These are phyloP conservation scores for Amaurobius ferox DNA, from an alignment of 2,888 invertebrate species.

Conservation along the genomic window DNA sequence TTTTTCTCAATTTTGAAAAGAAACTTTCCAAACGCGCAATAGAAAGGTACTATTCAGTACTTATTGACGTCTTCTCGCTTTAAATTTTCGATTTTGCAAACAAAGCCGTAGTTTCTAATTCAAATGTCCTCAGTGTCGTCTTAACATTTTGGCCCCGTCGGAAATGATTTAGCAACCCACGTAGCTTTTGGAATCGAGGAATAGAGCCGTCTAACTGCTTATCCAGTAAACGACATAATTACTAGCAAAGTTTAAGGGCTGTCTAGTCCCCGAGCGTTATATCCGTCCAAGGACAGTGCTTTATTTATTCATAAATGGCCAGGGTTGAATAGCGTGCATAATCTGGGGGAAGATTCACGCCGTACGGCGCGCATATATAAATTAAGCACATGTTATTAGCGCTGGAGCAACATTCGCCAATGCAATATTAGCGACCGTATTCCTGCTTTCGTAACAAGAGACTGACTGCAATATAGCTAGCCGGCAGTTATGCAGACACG, in stretches of 20 bases:
- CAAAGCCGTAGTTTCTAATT: not conserved
- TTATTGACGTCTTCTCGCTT: not conserved
- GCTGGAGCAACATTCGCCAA: conserved; percentile 32
- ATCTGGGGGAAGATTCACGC: conserved; percentile 58
- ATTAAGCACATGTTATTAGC: conserved; percentile 71
- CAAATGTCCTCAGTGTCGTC: not conserved
- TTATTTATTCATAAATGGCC: conserved; percentile 71
- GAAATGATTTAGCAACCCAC: conserved; percentile 34
- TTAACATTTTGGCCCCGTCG: conserved; percentile 11
- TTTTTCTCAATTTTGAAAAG: not conserved
- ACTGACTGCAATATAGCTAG: conserved; percentile 41
- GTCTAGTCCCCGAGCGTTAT: conserved; percentile 47
- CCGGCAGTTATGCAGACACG: conserved; percentile 59
- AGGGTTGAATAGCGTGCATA: conserved; percentile 47
- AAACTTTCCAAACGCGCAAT: not conserved
- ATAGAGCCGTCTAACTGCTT: conserved; percentile 43
- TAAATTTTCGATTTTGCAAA: conserved; percentile 1
- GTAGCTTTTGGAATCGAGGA: conserved; percentile 27
- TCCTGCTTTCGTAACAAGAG: conserved; percentile 56
- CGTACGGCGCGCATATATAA: conserved; percentile 68
- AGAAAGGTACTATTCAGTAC: not conserved
- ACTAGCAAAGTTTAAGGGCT: conserved; percentile 69
- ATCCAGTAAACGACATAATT: conserved; percentile 66
- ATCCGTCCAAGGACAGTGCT: conserved; percentile 57
- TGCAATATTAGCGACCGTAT: conserved; percentile 66